Conservation (phyloP, 2,113 vertebrate genomes). For the Verasper variegatus region DNA sequence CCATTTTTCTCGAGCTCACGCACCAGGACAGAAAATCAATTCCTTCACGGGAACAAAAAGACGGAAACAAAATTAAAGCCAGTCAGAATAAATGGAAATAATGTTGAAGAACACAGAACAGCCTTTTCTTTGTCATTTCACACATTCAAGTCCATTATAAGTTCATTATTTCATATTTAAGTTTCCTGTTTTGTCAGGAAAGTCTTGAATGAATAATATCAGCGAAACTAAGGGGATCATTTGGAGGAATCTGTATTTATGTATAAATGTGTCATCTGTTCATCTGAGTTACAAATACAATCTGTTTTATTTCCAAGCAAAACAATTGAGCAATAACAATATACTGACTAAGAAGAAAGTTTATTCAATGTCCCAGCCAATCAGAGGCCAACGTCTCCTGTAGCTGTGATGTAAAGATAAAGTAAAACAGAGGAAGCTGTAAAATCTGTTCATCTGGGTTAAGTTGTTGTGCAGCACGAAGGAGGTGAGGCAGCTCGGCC, state of each 20-base stretch:
- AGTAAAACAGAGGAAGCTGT: not conserved
- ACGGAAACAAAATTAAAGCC: not conserved
- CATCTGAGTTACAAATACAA: no score
- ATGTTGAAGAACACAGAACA: not conserved
- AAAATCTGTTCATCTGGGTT: not conserved
- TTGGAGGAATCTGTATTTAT: no score
- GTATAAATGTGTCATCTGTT: no score
- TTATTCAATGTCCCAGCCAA: not conserved
- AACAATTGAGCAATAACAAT: no score
- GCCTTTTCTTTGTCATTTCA: not conserved
- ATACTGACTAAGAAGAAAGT: no score
- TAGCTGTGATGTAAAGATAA: not conserved
- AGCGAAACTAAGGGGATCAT: no score
- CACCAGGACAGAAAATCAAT: not conserved
- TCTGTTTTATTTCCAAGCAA: no score
- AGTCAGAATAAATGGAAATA: not conserved
- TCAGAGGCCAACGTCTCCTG: not conserved
- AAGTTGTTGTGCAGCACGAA: not conserved
- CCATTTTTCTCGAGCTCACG: not conserved
- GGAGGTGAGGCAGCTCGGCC: slow-evolving; percentile 1
- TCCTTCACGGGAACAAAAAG: not conserved
- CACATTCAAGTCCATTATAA: not conserved
- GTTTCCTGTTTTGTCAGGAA: no score
- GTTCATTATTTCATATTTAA: no score
- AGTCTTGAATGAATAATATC: no score